Evolutionary conservation across 2,888 invertebrate genomes (phyloP).

Genomic region (Sialis lutaria): DNA sequence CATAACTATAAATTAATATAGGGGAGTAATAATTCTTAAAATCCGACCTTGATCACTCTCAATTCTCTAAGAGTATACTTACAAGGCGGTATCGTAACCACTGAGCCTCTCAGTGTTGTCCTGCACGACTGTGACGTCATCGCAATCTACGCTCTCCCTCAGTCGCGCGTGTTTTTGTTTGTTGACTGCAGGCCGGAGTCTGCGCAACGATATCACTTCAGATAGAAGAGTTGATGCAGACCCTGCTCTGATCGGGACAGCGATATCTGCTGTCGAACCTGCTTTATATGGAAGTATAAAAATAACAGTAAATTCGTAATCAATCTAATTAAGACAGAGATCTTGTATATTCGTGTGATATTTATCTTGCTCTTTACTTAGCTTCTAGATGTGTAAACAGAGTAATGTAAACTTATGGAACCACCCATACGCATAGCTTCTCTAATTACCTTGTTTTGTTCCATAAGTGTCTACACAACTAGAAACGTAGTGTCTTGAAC

Average conservation of each 20-base stretch:
- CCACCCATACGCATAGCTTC: no score
- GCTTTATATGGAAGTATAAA: constrained; percentile 6
- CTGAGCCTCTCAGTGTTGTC: not conserved
- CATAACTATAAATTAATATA: no score
- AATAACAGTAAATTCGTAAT: not conserved
- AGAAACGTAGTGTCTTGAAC: no score
- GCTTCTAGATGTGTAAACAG: no score
- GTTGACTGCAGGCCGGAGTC: constrained; percentile 31
- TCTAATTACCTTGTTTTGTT: no score
- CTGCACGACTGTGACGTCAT: constrained; percentile 9
- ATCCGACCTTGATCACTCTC: no score
- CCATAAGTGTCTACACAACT: no score
- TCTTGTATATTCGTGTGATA: no score
- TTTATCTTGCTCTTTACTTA: no score
- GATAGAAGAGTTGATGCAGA: constrained; percentile 65
- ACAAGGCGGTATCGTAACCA: not conserved
- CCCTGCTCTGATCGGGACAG: constrained; percentile 39
- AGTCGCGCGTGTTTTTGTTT: constrained; percentile 35
- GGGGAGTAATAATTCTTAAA: no score
- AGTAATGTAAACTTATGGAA: no score
- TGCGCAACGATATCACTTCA: constrained; percentile 57
- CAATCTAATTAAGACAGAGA: not conserved
- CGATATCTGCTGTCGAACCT: constrained; percentile 21
- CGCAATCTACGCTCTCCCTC: constrained; percentile 38
- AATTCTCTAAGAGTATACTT: no score